Conservation (phyloP, 2,797 vertebrate species). For the Aulostomus chinensis region DNA sequence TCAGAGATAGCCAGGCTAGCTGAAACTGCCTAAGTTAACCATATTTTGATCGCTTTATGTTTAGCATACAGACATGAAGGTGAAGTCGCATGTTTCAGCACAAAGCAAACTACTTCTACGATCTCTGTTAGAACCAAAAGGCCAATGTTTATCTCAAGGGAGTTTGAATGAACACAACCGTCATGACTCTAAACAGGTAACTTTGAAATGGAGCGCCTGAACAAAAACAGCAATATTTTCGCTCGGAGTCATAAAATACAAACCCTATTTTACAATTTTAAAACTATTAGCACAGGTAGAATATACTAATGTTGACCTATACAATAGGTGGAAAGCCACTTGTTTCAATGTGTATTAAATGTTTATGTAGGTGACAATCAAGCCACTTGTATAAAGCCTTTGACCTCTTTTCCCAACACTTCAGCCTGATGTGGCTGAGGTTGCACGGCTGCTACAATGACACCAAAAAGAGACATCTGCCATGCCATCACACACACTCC, state of each 20-base stretch:
- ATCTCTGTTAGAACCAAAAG: neutral
- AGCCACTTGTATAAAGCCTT: slow-evolving; percentile 29
- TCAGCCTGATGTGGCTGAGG: slow-evolving; percentile 32
- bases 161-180: slow-evolving; percentile 7
- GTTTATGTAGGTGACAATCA: slow-evolving; percentile 69
- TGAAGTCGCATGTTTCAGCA: neutral
- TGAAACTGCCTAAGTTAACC: slow-evolving; percentile 7
- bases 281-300: neutral
- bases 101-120: neutral
- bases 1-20: too few species aligned
- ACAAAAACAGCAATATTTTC: slow-evolving; percentile 22
- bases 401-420: slow-evolving; percentile 3
- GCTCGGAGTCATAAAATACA: too few species aligned
- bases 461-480: slow-evolving; percentile 62
- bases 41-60: neutral
- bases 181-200: neutral
- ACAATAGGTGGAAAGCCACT: slow-evolving; percentile 4
- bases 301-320: neutral
- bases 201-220: slow-evolving; percentile 6
- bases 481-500: slow-evolving; percentile 9
- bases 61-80: neutral
- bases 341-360: slow-evolving; percentile 21
- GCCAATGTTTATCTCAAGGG: slow-evolving; percentile 8
- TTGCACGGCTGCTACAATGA: slow-evolving; percentile 63
- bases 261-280: too few species aligned